A percentile compares a stretch with the other conserved stretches of the same genome.
Evolutionary conservation across 2,888 invertebrate species (phyloP).

Genomic region (Chloroclystis v-ata): DNA sequence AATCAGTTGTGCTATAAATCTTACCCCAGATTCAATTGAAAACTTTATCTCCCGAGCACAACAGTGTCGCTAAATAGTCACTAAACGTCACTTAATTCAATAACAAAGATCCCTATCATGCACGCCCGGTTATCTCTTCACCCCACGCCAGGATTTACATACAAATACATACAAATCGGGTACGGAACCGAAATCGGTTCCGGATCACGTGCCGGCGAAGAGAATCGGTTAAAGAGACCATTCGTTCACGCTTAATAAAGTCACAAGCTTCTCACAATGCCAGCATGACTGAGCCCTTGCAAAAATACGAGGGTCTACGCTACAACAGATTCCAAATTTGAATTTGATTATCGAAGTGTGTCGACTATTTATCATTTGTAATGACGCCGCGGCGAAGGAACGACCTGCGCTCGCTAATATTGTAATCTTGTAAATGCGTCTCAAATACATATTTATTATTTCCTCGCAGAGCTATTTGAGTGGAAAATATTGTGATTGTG

Average conservation of each 20-base stretch:
- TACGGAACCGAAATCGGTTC: slow-evolving; percentile 71
- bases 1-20: slow-evolving; percentile 21
- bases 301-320: slow-evolving; percentile 49
- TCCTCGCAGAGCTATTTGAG: slow-evolving; percentile 56
- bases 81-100: slow-evolving; percentile 71
- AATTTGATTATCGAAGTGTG: slow-evolving; percentile 79
- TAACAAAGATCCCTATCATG: slow-evolving; percentile 66
- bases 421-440: slow-evolving; percentile 76
- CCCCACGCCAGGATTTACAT: slow-evolving; percentile 69
- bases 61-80: slow-evolving; percentile 41
- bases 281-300: slow-evolving; percentile 53
- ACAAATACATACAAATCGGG: slow-evolving; percentile 71
- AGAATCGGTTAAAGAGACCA: slow-evolving; percentile 77
- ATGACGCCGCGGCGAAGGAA: slow-evolving; percentile 63
- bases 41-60: slow-evolving; percentile 27
- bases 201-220: slow-evolving; percentile 80
- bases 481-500: slow-evolving; percentile 66
- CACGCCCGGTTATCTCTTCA: slow-evolving; percentile 67
- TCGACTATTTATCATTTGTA: slow-evolving; percentile 76
- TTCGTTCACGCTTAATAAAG: slow-evolving; percentile 75
- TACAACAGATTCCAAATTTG: slow-evolving; percentile 77
- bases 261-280: slow-evolving; percentile 75
- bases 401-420: slow-evolving; percentile 70
- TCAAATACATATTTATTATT: slow-evolving; percentile 69
- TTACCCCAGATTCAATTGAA: slow-evolving; percentile 25